Percentiles rank a stretch among this genome's conserved stretches.
Evolutionary conservation across 2,888 invertebrate genomes (phyloP).

Genomic region (Leptopilina drosophilae): DNA sequence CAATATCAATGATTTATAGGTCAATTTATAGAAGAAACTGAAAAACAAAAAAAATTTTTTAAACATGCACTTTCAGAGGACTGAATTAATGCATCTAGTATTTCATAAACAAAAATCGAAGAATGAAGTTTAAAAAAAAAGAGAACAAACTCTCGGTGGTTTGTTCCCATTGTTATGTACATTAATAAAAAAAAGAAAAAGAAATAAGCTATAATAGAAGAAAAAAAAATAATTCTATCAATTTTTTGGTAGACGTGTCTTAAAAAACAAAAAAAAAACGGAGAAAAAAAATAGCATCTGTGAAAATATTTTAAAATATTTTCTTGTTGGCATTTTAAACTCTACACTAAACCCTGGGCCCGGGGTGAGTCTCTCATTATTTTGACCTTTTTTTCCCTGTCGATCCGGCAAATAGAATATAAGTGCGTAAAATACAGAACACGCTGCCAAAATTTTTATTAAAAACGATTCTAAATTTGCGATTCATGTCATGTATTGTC

Average conservation of each 20-base stretch:
- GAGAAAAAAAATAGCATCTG: slow-evolving; percentile 60
- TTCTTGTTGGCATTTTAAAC: slow-evolving; percentile 74
- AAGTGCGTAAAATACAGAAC: slow-evolving; percentile 12
- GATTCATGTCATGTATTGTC: slow-evolving; percentile 20
- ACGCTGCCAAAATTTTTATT: slow-evolving; percentile 26
- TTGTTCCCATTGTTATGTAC: slow-evolving; percentile 72
- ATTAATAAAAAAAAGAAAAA: slow-evolving; percentile 63
- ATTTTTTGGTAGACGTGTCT: slow-evolving; percentile 70
- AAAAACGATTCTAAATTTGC: slow-evolving; percentile 14
- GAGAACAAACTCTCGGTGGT: slow-evolving; percentile 47
- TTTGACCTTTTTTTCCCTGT: slow-evolving; percentile 47
- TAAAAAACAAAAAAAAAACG: slow-evolving; percentile 58
- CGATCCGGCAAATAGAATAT: not conserved
- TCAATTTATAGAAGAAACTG: slow-evolving; percentile 73
- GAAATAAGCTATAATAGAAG: slow-evolving; percentile 31
- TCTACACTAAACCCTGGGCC: slow-evolving; percentile 69
- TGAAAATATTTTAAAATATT: slow-evolving; percentile 68
- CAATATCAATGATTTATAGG: slow-evolving; percentile 76
- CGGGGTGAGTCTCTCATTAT: slow-evolving; percentile 67
- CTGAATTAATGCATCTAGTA: not conserved
- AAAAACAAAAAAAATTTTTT: slow-evolving; percentile 60
- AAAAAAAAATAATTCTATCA: slow-evolving; percentile 66
- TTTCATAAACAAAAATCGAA: not conserved
- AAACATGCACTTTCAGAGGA: slow-evolving; percentile 53
- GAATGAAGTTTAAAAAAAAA: not conserved